Evolutionary conservation across 2,797 vertebrate species (phyloP), one percentile per base, ranked within the genome.

Genomic region (Microtus obscurus): DNA sequence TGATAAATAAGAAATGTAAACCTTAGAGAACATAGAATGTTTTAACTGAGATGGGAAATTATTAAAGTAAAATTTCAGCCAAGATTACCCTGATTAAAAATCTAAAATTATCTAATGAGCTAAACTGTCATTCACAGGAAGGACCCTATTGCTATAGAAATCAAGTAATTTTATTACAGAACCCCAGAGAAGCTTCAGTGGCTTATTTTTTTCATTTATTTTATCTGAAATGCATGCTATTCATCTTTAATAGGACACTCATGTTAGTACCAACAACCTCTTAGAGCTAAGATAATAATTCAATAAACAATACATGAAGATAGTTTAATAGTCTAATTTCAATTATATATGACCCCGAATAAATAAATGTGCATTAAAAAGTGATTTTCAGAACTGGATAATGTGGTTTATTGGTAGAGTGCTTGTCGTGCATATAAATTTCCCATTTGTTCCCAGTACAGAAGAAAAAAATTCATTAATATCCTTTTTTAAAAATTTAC

Each of bases 301-400:
- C 27, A 93, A 40, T 96, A 88, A 93, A 80, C 27, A 90, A 45
- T 53, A 25, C 34, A 90, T 19, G 88, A 48, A 81, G 48, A 45
- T 88, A 85, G 88, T 67, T 92, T 63, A 77, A 90, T 81, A 93
- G 19, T 80, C 71, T 87, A 89, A 59, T 92, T 95, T 97, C 40
- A 78, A 76, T 65, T 93, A 92, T 76, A 56, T 43, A 69, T 86
- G 51, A 51, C 25, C 51, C 19, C 69, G 59, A 65, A 29, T 67
- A 90, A 81, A 19, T 87, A 90, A 81, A 19, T 87, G 1, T 34
- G 10, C 34, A 90, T 59, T 95, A 69, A 95, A 95, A 92, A n/a
- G 53, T 21, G 86, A 23, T 21, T 93, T 83, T 91, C 29, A 86
- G 76, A 51, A 11, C 10, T 79, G 34, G n/a, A 63, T 6, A 65